These are phyloP conservation scores for Platyscapa corneri DNA, from an alignment of 1,140 invertebrate genomes.

Conservation along the genomic window DNA sequence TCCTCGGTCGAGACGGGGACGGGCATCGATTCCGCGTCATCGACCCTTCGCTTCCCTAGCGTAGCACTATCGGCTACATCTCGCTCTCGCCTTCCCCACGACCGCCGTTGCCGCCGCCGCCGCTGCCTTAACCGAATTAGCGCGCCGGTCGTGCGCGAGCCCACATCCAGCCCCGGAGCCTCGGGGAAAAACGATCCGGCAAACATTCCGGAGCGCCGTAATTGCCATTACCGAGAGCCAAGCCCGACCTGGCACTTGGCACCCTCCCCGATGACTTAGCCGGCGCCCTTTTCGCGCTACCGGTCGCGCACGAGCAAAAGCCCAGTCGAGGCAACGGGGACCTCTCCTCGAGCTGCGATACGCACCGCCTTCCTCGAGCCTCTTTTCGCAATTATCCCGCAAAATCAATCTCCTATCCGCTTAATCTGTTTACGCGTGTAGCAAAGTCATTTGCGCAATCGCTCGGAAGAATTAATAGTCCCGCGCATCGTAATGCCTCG, in stretches of 20 bases:
- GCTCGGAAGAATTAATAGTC: too few relatives aligned
- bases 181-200: slow-evolving; percentile 10
- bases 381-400: too few relatives aligned
- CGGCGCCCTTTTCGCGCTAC: background rate
- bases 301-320: background rate
- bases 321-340: too few relatives aligned
- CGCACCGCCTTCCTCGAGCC: too few relatives aligned
- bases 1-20: background rate
- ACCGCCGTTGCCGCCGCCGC: background rate
- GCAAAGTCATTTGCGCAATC: too few relatives aligned
- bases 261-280: background rate
- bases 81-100: slow-evolving; percentile 14
- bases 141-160: slow-evolving; percentile 5
- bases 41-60: slow-evolving; percentile 8
- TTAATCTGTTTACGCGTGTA: too few relatives aligned
- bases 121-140: slow-evolving; percentile 34
- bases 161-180: background rate
- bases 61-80: background rate
- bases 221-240: slow-evolving; percentile 5
- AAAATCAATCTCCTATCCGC: too few relatives aligned
- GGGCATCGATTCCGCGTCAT: slow-evolving; percentile 42
- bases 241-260: background rate
- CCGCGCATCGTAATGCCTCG: too few relatives aligned
- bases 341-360: too few relatives aligned
- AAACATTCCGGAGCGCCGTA: background rate